phyloP scores from a whole-genome alignment of 2,797 vertebrate species.

The Dendrocincla fuliginosa region DNA sequence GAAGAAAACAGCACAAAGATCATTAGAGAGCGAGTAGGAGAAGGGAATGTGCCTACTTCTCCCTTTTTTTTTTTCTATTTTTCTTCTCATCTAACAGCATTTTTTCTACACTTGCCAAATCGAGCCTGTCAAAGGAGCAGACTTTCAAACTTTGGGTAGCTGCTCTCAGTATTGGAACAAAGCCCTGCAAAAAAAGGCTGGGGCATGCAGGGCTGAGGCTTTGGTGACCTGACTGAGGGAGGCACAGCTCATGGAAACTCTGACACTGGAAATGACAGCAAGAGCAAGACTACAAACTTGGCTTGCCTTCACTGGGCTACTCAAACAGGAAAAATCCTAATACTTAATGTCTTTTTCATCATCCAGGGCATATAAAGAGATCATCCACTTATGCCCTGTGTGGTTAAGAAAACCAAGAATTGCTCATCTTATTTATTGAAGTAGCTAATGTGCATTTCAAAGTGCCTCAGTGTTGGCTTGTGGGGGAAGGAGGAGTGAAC shows the following conservation, averaged over 20 bases:
- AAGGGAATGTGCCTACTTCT: slow-evolving; percentile 45
- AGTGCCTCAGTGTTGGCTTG: neutral
- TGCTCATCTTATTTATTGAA: slow-evolving; percentile 33
- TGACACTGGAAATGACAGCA: neutral
- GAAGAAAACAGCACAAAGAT: slow-evolving; percentile 17
- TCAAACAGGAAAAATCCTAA: slow-evolving; percentile 43
- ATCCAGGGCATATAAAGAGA: neutral
- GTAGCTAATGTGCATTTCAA: slow-evolving; percentile 5
- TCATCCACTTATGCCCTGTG: neutral
- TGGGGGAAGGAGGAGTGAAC: neutral
- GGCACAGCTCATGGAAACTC: slow-evolving; percentile 24
- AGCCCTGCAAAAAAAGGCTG: neutral
- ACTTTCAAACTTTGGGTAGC: neutral
- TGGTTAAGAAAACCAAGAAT: slow-evolving; percentile 33
- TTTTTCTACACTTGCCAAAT: neutral
- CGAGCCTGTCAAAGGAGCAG: neutral
- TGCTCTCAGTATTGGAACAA: neutral
- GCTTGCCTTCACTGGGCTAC: neutral
- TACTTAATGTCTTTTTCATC: neutral
- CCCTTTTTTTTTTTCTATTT: neutral
- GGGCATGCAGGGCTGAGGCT: neutral
- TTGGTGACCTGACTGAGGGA: neutral
- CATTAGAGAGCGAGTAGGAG: slow-evolving; percentile 27
- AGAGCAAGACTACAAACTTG: neutral
- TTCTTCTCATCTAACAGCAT: neutral